Evolutionary conservation across 2,113 vertebrate genomes (phyloP).

Genomic region (Sphyrna mokarran): DNA sequence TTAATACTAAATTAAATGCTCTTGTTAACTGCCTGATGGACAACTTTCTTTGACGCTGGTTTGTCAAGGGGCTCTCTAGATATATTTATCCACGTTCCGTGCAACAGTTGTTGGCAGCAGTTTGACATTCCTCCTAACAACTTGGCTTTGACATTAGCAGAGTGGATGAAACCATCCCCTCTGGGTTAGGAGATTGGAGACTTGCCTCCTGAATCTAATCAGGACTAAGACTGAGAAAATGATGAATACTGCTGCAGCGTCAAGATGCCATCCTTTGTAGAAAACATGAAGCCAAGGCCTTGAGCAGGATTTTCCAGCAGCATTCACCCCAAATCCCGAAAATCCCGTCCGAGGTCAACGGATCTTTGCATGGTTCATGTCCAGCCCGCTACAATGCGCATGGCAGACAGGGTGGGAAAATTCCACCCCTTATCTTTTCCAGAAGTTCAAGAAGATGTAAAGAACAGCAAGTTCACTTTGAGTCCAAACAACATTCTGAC

Average conservation of each 20-base stretch:
- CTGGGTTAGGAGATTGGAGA: neutral
- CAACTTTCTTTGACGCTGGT: neutral
- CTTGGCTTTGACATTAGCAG: neutral
- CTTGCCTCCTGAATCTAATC: neutral
- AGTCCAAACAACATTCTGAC: neutral
- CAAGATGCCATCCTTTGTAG: neutral
- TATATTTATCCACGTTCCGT: neutral
- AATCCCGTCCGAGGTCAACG: too few species aligned
- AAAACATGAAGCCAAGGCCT: neutral
- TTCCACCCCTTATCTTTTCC: neutral
- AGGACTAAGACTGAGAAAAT: neutral
- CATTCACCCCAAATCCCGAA: too few species aligned
- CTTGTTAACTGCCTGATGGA: too few species aligned
- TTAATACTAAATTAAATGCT: neutral
- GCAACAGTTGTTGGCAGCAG: neutral
- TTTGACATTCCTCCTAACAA: neutral
- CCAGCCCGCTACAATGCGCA: too few species aligned
- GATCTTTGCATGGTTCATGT: too few species aligned
- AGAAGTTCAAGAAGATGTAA: neutral
- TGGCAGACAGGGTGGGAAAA: too few species aligned
- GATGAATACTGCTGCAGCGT: neutral
- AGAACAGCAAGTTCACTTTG: neutral
- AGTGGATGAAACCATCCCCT: neutral
- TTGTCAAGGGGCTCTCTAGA: neutral
- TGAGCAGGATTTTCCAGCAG: too few species aligned